These are phyloP conservation scores for Chaunax sp. DNA, from an alignment of 2,797 vertebrate species.

Conservation along the genomic window DNA sequence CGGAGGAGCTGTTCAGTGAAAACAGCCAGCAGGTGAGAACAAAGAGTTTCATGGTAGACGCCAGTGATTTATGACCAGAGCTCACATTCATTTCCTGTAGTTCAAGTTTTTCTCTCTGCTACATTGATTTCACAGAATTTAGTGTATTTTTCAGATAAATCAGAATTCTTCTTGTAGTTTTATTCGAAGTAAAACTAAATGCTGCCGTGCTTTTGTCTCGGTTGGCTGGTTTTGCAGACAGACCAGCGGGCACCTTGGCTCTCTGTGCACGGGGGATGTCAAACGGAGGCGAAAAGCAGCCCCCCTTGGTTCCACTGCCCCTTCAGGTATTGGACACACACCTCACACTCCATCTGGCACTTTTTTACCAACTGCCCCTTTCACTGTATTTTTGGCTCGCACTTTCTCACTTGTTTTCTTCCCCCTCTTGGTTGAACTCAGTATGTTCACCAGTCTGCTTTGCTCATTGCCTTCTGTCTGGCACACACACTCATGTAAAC, in stretches of 20 bases:
- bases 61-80: constrained; percentile 19
- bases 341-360: constrained; percentile 69
- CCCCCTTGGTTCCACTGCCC: constrained; percentile 88
- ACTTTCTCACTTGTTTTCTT: constrained; percentile 29
- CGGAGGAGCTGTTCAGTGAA: constrained; percentile 90
- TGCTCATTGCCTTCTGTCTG: constrained; percentile 44
- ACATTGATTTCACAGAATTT: constrained; percentile 6
- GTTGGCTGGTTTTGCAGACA: constrained; percentile 84
- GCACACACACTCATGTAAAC: constrained; percentile 19
- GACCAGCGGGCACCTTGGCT: constrained; percentile 97
- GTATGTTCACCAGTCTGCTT: constrained; percentile 46
- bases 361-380: constrained; percentile 48
- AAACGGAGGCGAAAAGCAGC: constrained; percentile 98
- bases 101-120: constrained; percentile 4
- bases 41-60: background rate
- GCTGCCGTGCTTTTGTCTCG: constrained; percentile 37
- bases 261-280: constrained; percentile 95
- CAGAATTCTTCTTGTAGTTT: background rate
- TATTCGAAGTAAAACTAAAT: constrained; percentile 23
- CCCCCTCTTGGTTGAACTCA: constrained; percentile 35
- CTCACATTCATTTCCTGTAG: constrained; percentile 3
- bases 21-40: constrained; percentile 93
- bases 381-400: constrained; percentile 64
- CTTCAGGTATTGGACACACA: constrained; percentile 86
- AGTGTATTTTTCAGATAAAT: constrained; percentile 13